A percentile compares a stretch with the other conserved stretches of the same genome.
phyloP scores from a whole-genome alignment of 2,888 invertebrate species.

The Lamellibrachia columna region DNA sequence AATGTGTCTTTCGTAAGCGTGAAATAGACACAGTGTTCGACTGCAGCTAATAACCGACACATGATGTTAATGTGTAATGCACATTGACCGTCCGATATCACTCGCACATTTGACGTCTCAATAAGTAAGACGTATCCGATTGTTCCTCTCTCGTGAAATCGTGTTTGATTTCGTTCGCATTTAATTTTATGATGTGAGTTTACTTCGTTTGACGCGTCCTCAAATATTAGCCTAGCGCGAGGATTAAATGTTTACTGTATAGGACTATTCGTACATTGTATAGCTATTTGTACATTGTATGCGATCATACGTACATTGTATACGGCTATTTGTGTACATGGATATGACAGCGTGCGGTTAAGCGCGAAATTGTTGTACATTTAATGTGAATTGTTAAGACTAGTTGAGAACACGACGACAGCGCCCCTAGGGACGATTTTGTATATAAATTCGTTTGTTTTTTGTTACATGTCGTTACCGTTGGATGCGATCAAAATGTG shows the following conservation, averaged over 20 bases:
- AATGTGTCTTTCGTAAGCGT: not conserved
- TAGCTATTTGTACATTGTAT: not conserved
- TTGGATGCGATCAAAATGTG: constrained; percentile 3
- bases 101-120: not conserved
- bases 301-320: not conserved
- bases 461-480: constrained; percentile 16
- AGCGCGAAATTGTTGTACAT: constrained; percentile 3
- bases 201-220: not conserved
- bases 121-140: not conserved
- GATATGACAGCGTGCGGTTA: not conserved
- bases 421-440: not conserved
- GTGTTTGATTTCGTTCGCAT: not conserved
- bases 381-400: constrained; percentile 16
- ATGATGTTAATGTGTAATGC: not conserved
- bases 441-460: not conserved
- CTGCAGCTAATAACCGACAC: not conserved
- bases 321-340: constrained; percentile 11
- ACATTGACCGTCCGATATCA: not conserved
- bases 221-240: constrained; percentile 16
- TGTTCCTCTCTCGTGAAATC: not conserved
- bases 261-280: not conserved
- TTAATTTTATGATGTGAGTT: constrained; percentile 1
- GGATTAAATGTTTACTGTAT: constrained; percentile 16
- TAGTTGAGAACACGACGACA: not conserved
- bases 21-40: not conserved